A percentile compares a stretch with the other conserved stretches of the same genome.
Evolutionary conservation across 53 echinoderm and acorn worm species (phyloP).

Genomic region (Holothuria scabra): DNA sequence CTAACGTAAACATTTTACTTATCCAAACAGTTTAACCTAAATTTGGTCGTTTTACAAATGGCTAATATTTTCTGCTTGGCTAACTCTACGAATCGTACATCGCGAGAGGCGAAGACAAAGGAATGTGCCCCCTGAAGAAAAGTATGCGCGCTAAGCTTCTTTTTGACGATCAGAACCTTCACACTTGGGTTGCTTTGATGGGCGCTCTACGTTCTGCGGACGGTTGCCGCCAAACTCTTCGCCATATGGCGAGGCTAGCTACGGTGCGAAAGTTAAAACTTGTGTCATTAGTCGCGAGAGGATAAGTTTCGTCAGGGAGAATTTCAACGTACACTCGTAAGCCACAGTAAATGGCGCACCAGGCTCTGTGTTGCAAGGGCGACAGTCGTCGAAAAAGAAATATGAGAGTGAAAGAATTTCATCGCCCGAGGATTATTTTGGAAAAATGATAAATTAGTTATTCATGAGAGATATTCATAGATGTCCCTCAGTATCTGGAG

Average conservation of each 20-base stretch:
- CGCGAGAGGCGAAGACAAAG: conserved; percentile 4
- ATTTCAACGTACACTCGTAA: conserved; percentile 13
- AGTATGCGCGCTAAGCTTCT: too few species aligned
- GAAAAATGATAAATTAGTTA: conserved; percentile 40
- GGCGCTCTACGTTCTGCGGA: too few species aligned
- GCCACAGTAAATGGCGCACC: conserved; percentile 24
- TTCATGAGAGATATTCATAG: conserved; percentile 20
- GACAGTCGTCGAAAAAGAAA: conserved; percentile 2
- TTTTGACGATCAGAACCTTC: too few species aligned
- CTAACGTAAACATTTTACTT: conserved; percentile 36
- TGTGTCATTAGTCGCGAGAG: conserved; percentile 20
- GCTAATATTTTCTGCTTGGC: conserved; percentile 36
- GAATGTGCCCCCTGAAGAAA: conserved; percentile 30
- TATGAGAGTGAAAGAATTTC: conserved; percentile 43
- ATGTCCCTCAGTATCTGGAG: conserved; percentile 22
- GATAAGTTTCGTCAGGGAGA: conserved; percentile 13
- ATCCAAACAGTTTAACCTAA: conserved; percentile 38
- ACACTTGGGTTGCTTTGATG: too few species aligned
- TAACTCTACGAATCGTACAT: conserved; percentile 16
- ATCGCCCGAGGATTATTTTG: conserved; percentile 26
- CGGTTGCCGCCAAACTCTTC: too few species aligned
- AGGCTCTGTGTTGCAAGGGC: background rate
- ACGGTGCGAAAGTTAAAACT: background rate
- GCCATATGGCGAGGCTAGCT: conserved; percentile 33
- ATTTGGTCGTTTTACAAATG: conserved; percentile 37